phyloP scores from a whole-genome alignment of 2,888 invertebrate species.

The Netelia melanura region DNA sequence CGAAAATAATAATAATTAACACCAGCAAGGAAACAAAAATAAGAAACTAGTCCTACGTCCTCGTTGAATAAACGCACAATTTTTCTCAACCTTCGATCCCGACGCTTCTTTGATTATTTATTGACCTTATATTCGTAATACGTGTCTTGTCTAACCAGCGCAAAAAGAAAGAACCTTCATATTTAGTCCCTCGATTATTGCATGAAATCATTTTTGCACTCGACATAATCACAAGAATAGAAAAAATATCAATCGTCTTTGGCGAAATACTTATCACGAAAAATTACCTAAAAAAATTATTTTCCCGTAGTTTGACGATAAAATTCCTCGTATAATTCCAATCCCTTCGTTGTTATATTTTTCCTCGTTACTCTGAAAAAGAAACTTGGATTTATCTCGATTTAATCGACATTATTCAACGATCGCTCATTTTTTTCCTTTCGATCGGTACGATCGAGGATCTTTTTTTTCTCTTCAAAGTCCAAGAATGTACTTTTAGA shows the following conservation, averaged over 20 bases:
- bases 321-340: neutral
- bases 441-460: neutral
- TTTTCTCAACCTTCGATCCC: constrained; percentile 82
- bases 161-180: neutral
- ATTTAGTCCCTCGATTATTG: neutral
- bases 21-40: constrained; percentile 51
- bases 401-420: neutral
- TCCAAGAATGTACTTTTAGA: constrained; percentile 37
- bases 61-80: constrained; percentile 84
- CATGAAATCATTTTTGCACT: no score
- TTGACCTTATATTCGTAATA: constrained; percentile 43
- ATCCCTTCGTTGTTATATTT: neutral
- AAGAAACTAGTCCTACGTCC: constrained; percentile 79
- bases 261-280: neutral
- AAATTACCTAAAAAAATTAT: neutral
- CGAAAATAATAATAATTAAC: neutral
- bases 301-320: constrained; percentile 1
- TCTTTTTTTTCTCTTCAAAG: neutral
- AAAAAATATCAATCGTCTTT: neutral
- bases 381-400: neutral
- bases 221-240: no score
- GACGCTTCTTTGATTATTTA: constrained; percentile 74
- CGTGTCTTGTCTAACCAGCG: neutral
- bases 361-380: neutral
- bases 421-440: neutral